Base-by-base conservation (phyloP, 2,113 vertebrate genomes). In the Nothocercus nigrocapillus region DNA sequence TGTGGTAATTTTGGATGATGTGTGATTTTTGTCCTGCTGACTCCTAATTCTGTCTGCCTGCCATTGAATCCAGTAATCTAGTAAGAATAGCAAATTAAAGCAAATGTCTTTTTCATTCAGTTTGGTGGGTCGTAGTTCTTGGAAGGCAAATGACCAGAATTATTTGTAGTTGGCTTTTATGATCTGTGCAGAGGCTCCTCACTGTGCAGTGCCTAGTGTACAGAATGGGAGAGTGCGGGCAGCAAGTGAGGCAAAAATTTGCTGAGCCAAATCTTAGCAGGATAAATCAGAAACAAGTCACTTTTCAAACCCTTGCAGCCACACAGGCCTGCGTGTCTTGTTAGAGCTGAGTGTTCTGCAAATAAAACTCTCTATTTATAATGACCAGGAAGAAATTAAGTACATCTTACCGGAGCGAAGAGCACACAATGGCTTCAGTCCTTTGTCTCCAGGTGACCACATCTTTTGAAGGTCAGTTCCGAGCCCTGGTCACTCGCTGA, bases 361-460 rank as follows among this genome's bases (percentile, higher is more conserved):
- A 5, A 0, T 45, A 28, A 62, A 49, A 27, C 13, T 6, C 44
- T 3, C 14, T 45, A 3, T 62, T 80, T 70, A 2, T 51, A 61
- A 25, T 1, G 1, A 9, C 25, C 21, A 40, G 5, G 49, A 62
- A 74, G 44, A 53, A 54, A 14, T 15, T 51, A 45, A 59, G 28
- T 18, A 2, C 45, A 0, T 12, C n/a, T n/a, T 36, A 0, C 5
- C 30, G 28, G 66, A 72, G 34, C 34, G 47, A 22, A 36, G 22
- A 21, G 32, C 0, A 0, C 21, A 38, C 38, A 24, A 53, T 89
- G 85, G 59, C 28, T 77, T 49, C 70, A 67, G 36, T 18, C 38
- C 68, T 63, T 72, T 59, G 40, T 82, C 27, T 74, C 64, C 66
- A 21, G 27, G 40, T 53, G 67, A 7, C 83, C 36, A 27, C 22